A percentile compares a stretch with the other conserved stretches of the same genome.
These are phyloP conservation scores for Lamellibrachia satsuma DNA, from an alignment of 2,888 invertebrate genomes.

Conservation along the genomic window DNA sequence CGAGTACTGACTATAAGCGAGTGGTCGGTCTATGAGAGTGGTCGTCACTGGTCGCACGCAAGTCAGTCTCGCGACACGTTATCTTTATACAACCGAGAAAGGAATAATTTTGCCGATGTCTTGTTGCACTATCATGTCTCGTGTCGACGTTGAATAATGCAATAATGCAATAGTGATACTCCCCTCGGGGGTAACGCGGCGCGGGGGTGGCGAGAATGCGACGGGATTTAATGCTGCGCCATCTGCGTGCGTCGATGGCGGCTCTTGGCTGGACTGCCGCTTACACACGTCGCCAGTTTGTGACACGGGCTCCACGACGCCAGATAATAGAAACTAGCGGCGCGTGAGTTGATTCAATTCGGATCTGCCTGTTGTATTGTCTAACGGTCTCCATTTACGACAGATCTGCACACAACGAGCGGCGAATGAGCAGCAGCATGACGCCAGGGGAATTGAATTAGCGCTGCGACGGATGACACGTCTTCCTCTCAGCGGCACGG, in stretches of 20 bases:
- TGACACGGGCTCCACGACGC: background rate
- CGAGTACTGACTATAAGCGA: too few species aligned
- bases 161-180: conserved; percentile 3
- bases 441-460: conserved; percentile 12
- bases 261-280: too few species aligned
- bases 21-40: background rate
- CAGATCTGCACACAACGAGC: background rate
- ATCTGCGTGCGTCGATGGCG: too few species aligned
- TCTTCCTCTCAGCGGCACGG: background rate
- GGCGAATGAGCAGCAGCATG: background rate
- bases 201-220: too few species aligned
- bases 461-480: background rate
- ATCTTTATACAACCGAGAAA: background rate
- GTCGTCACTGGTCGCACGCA: background rate
- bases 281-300: background rate
- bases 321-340: conserved; percentile 7
- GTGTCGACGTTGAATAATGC: background rate
- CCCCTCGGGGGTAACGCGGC: background rate
- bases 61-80: background rate
- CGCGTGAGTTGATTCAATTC: conserved; percentile 5
- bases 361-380: conserved; percentile 6
- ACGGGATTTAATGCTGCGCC: too few species aligned
- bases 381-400: conserved; percentile 17
- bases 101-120: background rate
- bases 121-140: background rate